Evolutionary conservation across 2,888 invertebrate species (phyloP).

Genomic region (Nebria brevicollis): DNA sequence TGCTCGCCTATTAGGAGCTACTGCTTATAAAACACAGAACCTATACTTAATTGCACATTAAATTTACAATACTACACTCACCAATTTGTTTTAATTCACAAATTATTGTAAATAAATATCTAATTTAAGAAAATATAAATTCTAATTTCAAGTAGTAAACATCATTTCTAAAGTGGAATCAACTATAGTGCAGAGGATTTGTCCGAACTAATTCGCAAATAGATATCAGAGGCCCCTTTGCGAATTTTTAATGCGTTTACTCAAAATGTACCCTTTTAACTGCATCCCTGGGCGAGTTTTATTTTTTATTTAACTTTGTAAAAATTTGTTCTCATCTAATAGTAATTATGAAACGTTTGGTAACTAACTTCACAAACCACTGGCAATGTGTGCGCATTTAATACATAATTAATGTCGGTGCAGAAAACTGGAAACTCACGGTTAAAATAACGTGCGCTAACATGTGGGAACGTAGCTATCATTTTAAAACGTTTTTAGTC

Average conservation of each 20-base stretch:
- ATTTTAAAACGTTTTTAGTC: neutral
- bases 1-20: conserved; percentile 41
- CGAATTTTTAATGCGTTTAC: conserved; percentile 35
- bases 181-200: neutral
- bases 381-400: neutral
- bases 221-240: conserved; percentile 27
- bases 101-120: too few relatives aligned
- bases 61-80: neutral
- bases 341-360: neutral
- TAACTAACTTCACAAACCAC: neutral
- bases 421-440: too few relatives aligned
- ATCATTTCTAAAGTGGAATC: neutral
- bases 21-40: neutral
- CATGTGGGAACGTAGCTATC: neutral
- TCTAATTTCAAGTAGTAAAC: too few relatives aligned
- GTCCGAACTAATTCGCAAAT: conserved; percentile 40
- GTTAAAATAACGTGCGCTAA: neutral
- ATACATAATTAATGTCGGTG: neutral
- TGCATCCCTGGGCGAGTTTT: neutral
- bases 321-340: conserved; percentile 9
- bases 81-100: too few relatives aligned
- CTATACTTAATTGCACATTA: neutral
- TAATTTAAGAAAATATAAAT: too few relatives aligned
- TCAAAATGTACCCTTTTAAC: neutral
- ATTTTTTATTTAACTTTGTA: conserved; percentile 8